phyloP scores from a whole-genome alignment of 2,888 invertebrate species.

The Eupithecia abbreviata region DNA sequence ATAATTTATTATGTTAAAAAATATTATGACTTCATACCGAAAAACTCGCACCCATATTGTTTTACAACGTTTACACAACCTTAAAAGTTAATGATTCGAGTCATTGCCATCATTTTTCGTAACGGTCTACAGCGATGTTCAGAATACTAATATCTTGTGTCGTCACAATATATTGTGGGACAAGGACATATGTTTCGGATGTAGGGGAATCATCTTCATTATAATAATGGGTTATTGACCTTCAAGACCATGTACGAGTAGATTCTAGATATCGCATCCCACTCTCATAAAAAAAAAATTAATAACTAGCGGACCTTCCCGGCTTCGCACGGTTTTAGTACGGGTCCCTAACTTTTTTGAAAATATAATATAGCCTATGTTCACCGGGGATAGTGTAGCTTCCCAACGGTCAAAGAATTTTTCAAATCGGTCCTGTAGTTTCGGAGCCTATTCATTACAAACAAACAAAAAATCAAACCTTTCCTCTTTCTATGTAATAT shows the following conservation, averaged over 20 bases:
- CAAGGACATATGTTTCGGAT: conserved; percentile 4
- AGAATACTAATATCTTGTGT: conserved; percentile 11
- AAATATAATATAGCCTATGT: too few relatives aligned
- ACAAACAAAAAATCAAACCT: too few relatives aligned
- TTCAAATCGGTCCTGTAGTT: too few relatives aligned
- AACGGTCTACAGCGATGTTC: background rate
- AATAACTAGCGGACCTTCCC: too few relatives aligned
- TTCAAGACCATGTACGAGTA: background rate
- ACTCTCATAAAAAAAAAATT: background rate
- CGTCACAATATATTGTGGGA: conserved; percentile 14
- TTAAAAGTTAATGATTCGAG: background rate
- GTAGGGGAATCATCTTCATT: background rate
- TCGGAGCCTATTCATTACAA: too few relatives aligned
- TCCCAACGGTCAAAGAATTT: too few relatives aligned
- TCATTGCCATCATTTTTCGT: conserved; percentile 7
- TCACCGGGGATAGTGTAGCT: too few relatives aligned
- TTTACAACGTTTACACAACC: background rate
- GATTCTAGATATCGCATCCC: background rate
- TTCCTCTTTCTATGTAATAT: too few relatives aligned
- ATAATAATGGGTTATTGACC: conserved; percentile 9
- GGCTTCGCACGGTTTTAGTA: too few relatives aligned
- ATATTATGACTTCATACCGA: too few relatives aligned
- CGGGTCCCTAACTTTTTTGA: too few relatives aligned
- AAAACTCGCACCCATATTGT: background rate
- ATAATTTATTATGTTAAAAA: too few relatives aligned